Conservation (phyloP, 1,140 invertebrate species). For the Cotesia chilonis region DNA sequence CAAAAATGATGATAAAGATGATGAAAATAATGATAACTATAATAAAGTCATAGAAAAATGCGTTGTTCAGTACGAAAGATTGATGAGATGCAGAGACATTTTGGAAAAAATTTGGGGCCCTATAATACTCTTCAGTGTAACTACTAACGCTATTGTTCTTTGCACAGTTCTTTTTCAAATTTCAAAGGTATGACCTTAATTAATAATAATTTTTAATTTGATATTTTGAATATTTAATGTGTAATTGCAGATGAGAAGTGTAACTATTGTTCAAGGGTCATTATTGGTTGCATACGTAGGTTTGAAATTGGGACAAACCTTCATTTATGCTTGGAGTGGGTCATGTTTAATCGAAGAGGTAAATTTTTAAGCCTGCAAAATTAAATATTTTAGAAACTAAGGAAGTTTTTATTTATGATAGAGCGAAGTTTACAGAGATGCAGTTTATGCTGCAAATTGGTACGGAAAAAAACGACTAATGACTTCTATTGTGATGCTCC, state of each 20-base stretch:
- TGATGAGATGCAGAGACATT: constrained; percentile 35
- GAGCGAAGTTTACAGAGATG: constrained; percentile 29
- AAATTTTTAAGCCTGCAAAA: background rate
- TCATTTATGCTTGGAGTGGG: constrained; percentile 39
- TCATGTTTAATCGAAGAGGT: constrained; percentile 35
- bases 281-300: constrained; percentile 20
- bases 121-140: constrained; percentile 37
- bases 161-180: constrained; percentile 47
- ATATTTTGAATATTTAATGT: too few relatives aligned
- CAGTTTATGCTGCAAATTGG: constrained; percentile 41
- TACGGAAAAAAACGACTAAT: constrained; percentile 25
- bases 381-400: background rate
- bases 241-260: constrained; percentile 15
- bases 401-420: background rate
- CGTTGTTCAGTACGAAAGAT: background rate
- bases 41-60: constrained; percentile 1
- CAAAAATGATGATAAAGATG: too few relatives aligned
- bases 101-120: constrained; percentile 46
- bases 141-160: constrained; percentile 42
- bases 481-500: constrained; percentile 38
- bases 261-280: constrained; percentile 4
- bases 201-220: too few relatives aligned
- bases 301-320: constrained; percentile 38
- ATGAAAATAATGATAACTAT: background rate
- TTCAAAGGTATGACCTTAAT: constrained; percentile 38